These are phyloP conservation scores for Spea multiplicata DNA, from an alignment of 2,113 vertebrate genomes.

Conservation along the genomic window DNA sequence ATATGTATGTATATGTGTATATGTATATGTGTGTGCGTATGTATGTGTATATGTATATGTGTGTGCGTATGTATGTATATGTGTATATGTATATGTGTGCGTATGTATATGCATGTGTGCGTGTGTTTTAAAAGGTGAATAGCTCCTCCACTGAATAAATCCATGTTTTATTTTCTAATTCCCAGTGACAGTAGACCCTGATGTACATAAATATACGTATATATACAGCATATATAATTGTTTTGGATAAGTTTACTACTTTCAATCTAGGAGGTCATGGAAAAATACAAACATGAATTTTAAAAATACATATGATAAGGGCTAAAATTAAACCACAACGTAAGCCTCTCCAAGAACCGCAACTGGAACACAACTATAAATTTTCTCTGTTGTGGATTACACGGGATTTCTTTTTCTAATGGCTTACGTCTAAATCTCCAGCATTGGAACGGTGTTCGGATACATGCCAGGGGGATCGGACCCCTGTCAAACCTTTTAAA, in stretches of 20 bases:
- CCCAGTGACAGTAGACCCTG: no score
- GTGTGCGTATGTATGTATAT: no score
- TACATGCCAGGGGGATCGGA: conserved; percentile 16
- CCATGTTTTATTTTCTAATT: no score
- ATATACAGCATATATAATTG: no score
- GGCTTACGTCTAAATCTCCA: conserved; percentile 24
- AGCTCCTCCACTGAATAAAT: no score
- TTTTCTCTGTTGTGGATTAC: conserved; percentile 36
- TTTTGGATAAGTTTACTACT: background rate
- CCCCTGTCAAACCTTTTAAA: conserved; percentile 10
- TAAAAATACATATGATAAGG: conserved; percentile 18
- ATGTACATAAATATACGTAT: no score
- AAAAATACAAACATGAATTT: background rate
- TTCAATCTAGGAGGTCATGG: background rate
- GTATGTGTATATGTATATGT: no score
- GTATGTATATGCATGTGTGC: no score
- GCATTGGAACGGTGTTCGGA: background rate
- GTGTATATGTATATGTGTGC: no score
- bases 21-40: no score
- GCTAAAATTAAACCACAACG: conserved; percentile 23
- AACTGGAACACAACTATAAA: conserved; percentile 41
- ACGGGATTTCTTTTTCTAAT: conserved; percentile 12
- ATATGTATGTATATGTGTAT: no score
- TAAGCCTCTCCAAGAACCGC: conserved; percentile 8
- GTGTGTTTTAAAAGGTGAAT: no score